Conservation (phyloP, 2,888 invertebrate species). For the Agrypnus murinus region DNA sequence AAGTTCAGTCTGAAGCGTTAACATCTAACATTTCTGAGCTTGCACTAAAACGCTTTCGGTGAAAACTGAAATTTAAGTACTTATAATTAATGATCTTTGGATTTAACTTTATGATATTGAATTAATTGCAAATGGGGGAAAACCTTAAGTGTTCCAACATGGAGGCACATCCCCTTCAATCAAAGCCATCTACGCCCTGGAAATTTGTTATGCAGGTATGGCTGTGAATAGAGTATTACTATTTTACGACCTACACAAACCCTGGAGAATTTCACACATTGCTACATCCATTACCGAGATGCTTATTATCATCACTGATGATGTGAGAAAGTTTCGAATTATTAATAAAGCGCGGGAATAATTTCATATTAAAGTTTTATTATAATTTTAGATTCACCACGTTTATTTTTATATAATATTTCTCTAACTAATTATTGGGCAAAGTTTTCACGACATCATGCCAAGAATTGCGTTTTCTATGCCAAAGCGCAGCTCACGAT, state of each 20-base stretch:
- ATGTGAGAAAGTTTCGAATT: too few species aligned
- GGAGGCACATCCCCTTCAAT: constrained; percentile 19
- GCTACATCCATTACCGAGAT: constrained; percentile 14
- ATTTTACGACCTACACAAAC: constrained; percentile 15
- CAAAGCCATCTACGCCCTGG: constrained; percentile 5
- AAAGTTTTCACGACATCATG: constrained; percentile 4
- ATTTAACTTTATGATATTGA: not conserved
- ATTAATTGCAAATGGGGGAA: not conserved
- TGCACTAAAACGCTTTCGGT: too few species aligned
- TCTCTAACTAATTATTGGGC: constrained; percentile 3
- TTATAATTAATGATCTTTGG: constrained; percentile 4
- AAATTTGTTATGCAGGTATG: constrained; percentile 18
- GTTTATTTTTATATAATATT: constrained; percentile 16
- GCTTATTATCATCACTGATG: constrained; percentile 4
- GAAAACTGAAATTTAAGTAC: not conserved
- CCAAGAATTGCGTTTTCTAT: constrained; percentile 12
- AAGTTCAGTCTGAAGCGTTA: constrained; percentile 8
- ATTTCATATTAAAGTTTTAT: not conserved
- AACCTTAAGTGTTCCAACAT: not conserved
- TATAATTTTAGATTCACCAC: not conserved
- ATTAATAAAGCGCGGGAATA: too few species aligned
- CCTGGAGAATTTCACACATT: constrained; percentile 17
- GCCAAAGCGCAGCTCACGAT: constrained; percentile 3
- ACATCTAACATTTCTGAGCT: not conserved
- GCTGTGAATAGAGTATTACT: constrained; percentile 19